Conservation (phyloP, 2,797 vertebrate genomes). For the Anas capensis region DNA sequence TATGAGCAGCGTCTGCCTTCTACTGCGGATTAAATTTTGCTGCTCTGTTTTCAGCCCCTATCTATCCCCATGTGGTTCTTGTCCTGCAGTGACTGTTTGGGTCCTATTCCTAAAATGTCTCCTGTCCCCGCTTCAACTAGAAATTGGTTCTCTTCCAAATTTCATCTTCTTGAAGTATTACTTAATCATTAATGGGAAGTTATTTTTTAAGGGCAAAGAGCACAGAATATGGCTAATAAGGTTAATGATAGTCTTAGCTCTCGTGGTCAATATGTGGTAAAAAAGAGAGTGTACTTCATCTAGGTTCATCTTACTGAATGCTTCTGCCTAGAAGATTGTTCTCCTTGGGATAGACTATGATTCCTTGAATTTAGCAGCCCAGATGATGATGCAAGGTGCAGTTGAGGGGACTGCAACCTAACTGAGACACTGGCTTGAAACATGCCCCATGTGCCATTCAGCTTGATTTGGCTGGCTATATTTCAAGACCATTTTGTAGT, state of each 20-base stretch:
- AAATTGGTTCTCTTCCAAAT: neutral
- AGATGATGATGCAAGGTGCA: neutral
- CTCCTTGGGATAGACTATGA: neutral
- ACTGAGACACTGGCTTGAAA: neutral
- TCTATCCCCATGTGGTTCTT: fast-evolving
- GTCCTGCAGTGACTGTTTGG: neutral
- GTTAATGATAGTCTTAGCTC: neutral
- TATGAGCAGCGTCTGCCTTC: neutral
- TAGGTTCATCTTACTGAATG: neutral
- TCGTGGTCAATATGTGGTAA: neutral
- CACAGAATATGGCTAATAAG: neutral
- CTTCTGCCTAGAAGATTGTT: neutral
- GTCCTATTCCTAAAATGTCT: neutral
- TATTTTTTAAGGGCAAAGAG: neutral
- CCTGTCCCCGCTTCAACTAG: neutral
- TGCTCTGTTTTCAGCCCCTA: neutral
- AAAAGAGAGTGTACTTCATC: neutral
- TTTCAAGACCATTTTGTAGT: neutral
- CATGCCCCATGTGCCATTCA: fast-evolving
- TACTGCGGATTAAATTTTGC: neutral
- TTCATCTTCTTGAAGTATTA: neutral
- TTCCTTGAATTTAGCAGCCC: neutral
- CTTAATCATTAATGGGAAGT: neutral
- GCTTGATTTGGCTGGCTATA: neutral
- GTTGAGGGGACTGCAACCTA: neutral